These are phyloP conservation scores for Xanthia icteritia DNA, from an alignment of 2,888 invertebrate species.

Conservation along the genomic window DNA sequence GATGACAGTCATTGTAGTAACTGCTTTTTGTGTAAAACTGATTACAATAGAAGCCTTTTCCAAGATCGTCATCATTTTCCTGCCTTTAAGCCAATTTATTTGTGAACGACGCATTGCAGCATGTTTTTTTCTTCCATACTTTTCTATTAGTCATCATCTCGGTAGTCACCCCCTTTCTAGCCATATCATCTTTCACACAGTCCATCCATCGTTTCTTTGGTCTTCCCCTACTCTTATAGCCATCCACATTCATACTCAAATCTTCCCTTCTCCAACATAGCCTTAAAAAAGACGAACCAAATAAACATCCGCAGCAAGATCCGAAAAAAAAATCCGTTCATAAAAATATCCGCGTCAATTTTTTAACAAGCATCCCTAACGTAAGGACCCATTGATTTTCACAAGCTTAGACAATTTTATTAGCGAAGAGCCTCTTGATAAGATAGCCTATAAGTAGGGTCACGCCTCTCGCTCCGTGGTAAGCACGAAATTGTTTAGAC, in stretches of 20 bases:
- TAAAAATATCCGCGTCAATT: constrained; percentile 23
- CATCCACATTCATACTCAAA: background rate
- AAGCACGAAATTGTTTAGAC: constrained; percentile 54
- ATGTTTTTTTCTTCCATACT: too few relatives aligned
- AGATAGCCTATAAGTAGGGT: constrained; percentile 62
- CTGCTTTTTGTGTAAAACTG: background rate
- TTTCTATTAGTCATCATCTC: too few relatives aligned
- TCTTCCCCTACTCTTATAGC: too few relatives aligned
- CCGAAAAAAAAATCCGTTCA: background rate
- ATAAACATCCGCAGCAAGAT: constrained; percentile 9
- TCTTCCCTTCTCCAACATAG: background rate
- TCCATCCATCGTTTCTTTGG: too few relatives aligned
- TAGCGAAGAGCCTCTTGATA: constrained; percentile 54
- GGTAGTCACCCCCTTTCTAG: background rate
- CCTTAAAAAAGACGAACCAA: background rate
- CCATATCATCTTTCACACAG: background rate
- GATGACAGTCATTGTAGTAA: background rate
- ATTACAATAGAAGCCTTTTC: background rate
- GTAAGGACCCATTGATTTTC: constrained; percentile 61
- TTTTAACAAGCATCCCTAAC: constrained; percentile 28
- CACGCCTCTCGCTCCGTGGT: constrained; percentile 37
- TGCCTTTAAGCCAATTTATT: too few relatives aligned
- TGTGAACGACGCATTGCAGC: too few relatives aligned
- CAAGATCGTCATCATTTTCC: too few relatives aligned
- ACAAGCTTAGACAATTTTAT: constrained; percentile 65